Base-by-base conservation (phyloP, 1,140 invertebrate species). In the Drosophila paulistorum region DNA sequence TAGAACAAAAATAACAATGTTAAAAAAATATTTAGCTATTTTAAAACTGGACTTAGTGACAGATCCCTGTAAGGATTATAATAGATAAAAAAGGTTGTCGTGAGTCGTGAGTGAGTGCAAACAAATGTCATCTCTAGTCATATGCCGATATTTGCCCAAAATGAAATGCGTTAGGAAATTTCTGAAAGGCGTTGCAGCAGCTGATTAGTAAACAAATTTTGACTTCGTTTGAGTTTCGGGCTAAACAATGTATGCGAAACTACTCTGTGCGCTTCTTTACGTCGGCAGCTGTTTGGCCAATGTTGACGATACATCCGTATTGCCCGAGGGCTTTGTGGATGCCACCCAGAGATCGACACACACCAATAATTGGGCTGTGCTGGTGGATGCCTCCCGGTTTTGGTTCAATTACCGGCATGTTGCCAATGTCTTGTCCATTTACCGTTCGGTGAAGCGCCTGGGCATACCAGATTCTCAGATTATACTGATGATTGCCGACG, bases 341-440 rank as follows among this genome's bases (percentile, higher is more conserved):
- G 86, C 85, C 37, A 67, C 84, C 2, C 90, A 92, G 23, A 69
- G 76, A 13, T 92, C 91, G 2, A 93, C 94, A n/a, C 98, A 99
- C 91, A 98, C 98, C 2, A 99, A 99, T 91, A 99, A 99, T 92
- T 99, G 99, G 99, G 99, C 99, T 3, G 98, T 99, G 11, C 93
- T 99, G 65, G 98, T 99, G 0, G 98, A 99, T 91, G 99, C 98
- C 0, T 99, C 98, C 1, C 93, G 98, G 65, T 99, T 99, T 93
- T 99, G 99, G 99, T 99, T 99, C 83, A 99, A 99, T 93, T 99
- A 99, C 92, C 94, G 99, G 39, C 99, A 99, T 95, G 98, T 99
- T 11, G 98, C 99, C 0, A 99, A 99, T 93, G 99, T 99, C 0
- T 93, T 99, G 41, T 99, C 98, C 0, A 98, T 99, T 85, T 99